Conservation (phyloP, 2,797 vertebrate species). For the Peromyscus aztecus region DNA sequence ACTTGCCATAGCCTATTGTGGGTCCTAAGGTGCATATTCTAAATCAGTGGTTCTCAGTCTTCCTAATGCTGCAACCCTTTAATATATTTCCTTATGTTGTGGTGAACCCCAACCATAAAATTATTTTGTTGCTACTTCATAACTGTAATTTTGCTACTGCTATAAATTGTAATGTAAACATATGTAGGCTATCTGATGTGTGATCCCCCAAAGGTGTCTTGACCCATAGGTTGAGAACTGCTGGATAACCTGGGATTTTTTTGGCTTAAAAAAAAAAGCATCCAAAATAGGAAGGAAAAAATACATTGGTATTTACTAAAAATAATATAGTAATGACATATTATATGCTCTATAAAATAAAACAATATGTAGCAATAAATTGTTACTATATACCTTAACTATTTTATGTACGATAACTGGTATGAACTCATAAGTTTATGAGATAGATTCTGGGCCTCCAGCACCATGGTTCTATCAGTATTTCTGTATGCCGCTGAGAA, state of each 20-base stretch:
- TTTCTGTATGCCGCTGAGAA: background rate
- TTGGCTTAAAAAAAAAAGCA: constrained; percentile 14
- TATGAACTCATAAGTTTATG: background rate
- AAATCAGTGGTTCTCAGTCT: background rate
- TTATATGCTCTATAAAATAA: background rate
- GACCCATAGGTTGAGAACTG: background rate
- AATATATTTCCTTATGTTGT: background rate
- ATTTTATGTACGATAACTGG: background rate
- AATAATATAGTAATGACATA: background rate
- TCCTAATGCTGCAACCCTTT: too few species aligned
- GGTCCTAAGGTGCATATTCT: too few species aligned
- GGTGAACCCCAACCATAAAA: too few species aligned
- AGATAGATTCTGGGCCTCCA: background rate
- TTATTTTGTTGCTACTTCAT: background rate
- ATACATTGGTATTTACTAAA: constrained; percentile 4
- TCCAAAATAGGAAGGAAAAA: background rate
- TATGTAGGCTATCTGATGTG: too few species aligned
- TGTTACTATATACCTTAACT: background rate
- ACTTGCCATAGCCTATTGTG: background rate
- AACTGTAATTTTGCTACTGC: background rate
- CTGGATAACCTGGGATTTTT: background rate
- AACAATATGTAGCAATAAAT: background rate
- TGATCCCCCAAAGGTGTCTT: background rate
- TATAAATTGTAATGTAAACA: background rate
- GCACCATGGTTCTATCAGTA: background rate